Evolutionary conservation across 2,888 invertebrate genomes (phyloP).

Genomic region (Uropetala carovei): DNA sequence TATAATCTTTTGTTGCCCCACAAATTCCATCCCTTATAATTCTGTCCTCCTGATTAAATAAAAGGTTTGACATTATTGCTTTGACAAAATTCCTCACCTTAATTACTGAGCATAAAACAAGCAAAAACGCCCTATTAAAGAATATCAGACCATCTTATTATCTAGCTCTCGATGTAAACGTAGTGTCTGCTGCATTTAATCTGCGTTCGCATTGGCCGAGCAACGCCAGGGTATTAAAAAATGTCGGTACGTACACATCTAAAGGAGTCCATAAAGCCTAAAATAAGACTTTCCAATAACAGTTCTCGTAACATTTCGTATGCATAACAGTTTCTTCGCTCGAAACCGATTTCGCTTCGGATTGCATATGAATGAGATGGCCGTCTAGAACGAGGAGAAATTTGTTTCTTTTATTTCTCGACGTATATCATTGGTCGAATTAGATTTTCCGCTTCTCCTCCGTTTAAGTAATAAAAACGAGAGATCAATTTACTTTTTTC

Average conservation of each 20-base stretch:
- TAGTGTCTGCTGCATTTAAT: too few relatives aligned
- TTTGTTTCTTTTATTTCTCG: neutral
- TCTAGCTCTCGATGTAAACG: too few relatives aligned
- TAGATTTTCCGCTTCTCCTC: neutral
- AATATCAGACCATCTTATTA: too few relatives aligned
- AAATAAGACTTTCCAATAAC: conserved; percentile 18
- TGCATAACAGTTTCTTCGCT: neutral
- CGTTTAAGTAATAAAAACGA: too few relatives aligned
- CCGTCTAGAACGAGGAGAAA: neutral
- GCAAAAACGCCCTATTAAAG: too few relatives aligned
- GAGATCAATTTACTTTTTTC: neutral
- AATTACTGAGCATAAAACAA: too few relatives aligned
- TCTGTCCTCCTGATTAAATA: too few relatives aligned
- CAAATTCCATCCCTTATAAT: too few relatives aligned
- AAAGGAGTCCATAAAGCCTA: neutral
- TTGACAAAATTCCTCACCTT: too few relatives aligned
- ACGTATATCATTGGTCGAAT: neutral
- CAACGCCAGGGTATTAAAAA: neutral
- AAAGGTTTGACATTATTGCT: too few relatives aligned
- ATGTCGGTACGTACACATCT: neutral
- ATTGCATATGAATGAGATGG: neutral
- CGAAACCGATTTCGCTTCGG: neutral
- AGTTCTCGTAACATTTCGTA: neutral
- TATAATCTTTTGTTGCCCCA: too few relatives aligned
- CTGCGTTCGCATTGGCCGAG: too few relatives aligned